Percentiles rank a stretch among this genome's conserved stretches.
phyloP scores from a whole-genome alignment of 2,113 vertebrate species.

The Caloenas nicobarica region DNA sequence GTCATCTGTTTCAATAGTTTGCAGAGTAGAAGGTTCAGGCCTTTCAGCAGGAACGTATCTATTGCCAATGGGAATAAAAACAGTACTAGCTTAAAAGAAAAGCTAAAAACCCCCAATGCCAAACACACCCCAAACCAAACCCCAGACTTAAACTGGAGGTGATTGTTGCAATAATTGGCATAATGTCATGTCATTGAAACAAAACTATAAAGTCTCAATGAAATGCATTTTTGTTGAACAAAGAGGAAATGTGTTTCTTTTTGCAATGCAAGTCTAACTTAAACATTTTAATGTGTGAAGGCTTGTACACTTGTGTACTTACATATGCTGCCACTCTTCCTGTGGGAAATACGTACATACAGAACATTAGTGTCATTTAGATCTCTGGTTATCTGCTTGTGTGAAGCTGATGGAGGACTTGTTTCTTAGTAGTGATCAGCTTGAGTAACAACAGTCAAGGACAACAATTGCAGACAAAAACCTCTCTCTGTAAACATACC shows the following conservation, averaged over 20 bases:
- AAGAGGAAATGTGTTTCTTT: fast-evolving
- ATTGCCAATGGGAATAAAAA: slow-evolving; percentile 10
- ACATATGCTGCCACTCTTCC: background rate
- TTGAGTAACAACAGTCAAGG: background rate
- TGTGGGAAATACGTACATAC: fast-evolving
- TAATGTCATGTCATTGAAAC: background rate
- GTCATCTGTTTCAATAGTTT: slow-evolving; percentile 34
- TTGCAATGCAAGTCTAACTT: background rate
- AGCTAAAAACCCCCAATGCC: fast-evolving
- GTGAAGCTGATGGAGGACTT: background rate
- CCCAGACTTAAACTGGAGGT: background rate
- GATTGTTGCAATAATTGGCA: background rate
- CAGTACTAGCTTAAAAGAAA: background rate
- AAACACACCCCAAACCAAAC: background rate
- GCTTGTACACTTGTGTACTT: background rate
- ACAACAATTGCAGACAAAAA: background rate
- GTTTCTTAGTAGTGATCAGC: background rate
- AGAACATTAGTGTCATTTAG: background rate
- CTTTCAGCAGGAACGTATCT: background rate
- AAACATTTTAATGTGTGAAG: background rate
- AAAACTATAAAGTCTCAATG: background rate
- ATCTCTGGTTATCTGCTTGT: background rate
- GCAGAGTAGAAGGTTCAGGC: background rate
- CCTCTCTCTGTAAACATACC: slow-evolving; percentile 68
- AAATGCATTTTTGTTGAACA: background rate